A percentile compares a stretch with the other conserved stretches of the same genome.
Conservation (phyloP, 1,140 invertebrate species). For the Amyelois transitella region DNA sequence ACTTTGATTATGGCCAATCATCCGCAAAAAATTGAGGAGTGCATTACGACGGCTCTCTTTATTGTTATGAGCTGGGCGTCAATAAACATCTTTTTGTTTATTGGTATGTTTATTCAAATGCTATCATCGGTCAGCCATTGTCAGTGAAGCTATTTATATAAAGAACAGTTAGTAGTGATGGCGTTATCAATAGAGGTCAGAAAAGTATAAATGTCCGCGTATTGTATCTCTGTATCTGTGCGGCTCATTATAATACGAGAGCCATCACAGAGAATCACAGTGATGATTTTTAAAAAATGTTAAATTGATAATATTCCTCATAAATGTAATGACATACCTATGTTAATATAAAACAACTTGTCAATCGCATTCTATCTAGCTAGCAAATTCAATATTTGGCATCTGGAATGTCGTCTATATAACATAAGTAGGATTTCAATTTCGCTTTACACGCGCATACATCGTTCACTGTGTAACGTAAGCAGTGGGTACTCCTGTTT, state of each 20-base stretch:
- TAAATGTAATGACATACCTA: too few species aligned
- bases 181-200: not conserved
- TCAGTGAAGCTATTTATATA: constrained; percentile 10
- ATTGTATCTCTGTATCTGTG: not conserved
- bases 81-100: constrained; percentile 5
- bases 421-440: too few species aligned
- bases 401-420: too few species aligned
- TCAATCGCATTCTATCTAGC: too few species aligned
- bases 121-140: constrained; percentile 26
- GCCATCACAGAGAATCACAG: not conserved
- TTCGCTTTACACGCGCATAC: too few species aligned
- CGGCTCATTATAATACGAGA: not conserved
- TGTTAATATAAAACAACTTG: too few species aligned
- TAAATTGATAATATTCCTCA: too few species aligned
- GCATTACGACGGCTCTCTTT: not conserved
- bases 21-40: not conserved
- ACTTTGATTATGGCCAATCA: not conserved
- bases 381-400: too few species aligned
- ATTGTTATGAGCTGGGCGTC: not conserved
- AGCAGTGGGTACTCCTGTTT: too few species aligned
- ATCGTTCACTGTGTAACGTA: too few species aligned
- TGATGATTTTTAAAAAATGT: not conserved
- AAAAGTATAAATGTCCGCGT: not conserved
- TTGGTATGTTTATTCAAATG: not conserved
- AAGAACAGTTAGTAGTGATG: not conserved